Percentiles rank a stretch among this genome's conserved stretches.
Conservation (phyloP, 2,113 vertebrate genomes). For the Lucifuga dentata region DNA sequence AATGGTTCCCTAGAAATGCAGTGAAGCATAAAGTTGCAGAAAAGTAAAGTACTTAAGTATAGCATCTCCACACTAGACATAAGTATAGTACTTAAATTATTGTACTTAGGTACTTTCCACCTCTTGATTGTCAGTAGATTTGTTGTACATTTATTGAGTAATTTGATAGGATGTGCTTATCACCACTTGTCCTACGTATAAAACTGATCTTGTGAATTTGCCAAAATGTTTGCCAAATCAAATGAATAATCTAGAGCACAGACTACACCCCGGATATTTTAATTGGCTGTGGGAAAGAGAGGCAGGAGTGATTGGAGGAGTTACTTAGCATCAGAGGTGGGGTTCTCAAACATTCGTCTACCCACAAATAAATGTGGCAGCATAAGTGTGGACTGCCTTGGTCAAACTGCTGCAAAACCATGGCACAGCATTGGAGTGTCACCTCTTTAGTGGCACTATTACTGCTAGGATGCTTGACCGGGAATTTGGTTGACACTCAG, state of each 20-base stretch:
- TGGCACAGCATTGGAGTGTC: conserved; percentile 41
- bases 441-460: conserved; percentile 42
- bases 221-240: background rate
- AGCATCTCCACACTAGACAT: too few species aligned
- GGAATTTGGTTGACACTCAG: conserved; percentile 39
- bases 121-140: conserved; percentile 45
- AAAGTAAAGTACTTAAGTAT: too few species aligned
- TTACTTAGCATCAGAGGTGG: conserved; percentile 38
- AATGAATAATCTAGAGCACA: background rate
- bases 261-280: conserved; percentile 1
- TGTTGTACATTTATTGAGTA: conserved; percentile 42
- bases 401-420: conserved; percentile 49
- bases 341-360: conserved; percentile 4
- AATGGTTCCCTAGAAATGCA: too few species aligned
- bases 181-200: background rate
- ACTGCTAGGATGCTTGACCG: conserved; percentile 46
- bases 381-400: conserved; percentile 15
- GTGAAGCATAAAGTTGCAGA: too few species aligned
- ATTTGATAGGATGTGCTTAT: conserved; percentile 1
- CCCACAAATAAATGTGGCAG: conserved; percentile 50
- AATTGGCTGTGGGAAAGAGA: conserved; percentile 1
- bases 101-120: too few species aligned
- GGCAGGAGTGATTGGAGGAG: conserved; percentile 29
- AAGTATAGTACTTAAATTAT: too few species aligned
- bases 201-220: background rate